phyloP scores from a whole-genome alignment of 2,113 vertebrate species.

The Rousettus leschenaultii region DNA sequence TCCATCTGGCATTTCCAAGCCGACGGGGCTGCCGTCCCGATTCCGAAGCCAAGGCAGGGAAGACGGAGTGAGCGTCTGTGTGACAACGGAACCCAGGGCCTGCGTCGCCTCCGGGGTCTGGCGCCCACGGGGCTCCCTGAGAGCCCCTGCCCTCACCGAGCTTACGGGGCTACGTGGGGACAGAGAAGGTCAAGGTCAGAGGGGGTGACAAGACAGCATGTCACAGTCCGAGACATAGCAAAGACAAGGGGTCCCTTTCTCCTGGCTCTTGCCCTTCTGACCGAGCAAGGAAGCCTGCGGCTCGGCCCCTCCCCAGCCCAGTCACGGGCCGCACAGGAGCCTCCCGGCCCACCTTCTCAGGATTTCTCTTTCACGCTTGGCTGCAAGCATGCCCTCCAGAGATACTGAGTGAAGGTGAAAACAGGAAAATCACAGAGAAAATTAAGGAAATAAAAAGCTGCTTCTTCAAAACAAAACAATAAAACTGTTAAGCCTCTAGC shows the following conservation, averaged over 20 bases:
- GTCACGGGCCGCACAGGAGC: accelerated
- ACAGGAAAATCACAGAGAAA: background rate
- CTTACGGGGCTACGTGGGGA: background rate
- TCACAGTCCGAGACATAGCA: background rate
- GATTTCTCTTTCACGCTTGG: background rate
- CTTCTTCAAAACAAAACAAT: background rate
- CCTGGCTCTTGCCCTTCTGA: background rate
- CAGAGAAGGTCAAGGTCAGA: background rate
- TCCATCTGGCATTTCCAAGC: background rate
- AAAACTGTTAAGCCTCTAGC: background rate
- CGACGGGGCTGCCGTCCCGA: background rate
- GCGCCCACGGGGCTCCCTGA: background rate
- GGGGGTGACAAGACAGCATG: background rate
- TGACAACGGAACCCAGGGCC: background rate
- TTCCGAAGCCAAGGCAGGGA: background rate
- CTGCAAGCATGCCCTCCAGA: background rate
- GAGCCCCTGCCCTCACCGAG: background rate
- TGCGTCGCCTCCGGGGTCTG: background rate
- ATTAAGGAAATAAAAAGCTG: background rate
- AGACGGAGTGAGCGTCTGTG: background rate
- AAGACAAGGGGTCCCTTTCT: background rate
- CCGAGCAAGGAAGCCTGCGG: background rate
- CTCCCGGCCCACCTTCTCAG: background rate
- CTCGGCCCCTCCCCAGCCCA: background rate
- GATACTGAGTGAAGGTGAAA: background rate